phyloP scores from a whole-genome alignment of 2,113 vertebrate genomes.

The Sinocyclocheilus rhinocerous region DNA sequence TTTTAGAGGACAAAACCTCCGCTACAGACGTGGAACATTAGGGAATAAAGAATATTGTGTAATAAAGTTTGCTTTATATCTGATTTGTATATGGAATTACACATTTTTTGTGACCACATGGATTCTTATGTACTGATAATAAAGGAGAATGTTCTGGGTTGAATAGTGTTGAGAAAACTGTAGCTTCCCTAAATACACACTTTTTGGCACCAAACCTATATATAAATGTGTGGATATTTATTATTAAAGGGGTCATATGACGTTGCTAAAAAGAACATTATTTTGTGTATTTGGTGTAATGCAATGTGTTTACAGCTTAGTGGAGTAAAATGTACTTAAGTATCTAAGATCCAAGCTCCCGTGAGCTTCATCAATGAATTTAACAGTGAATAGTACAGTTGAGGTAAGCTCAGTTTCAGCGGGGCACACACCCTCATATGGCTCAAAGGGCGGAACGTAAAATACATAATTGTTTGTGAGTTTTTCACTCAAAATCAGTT shows the following conservation, averaged over 20 bases:
- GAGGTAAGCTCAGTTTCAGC: conserved; percentile 36
- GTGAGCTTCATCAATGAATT: conserved; percentile 18
- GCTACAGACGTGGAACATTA: background rate
- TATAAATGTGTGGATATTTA: background rate
- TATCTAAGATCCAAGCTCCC: background rate
- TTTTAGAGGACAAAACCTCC: background rate
- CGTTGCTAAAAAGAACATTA: no score
- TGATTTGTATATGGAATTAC: background rate
- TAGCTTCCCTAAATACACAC: background rate
- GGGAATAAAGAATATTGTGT: background rate
- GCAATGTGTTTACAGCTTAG: background rate
- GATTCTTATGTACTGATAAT: background rate
- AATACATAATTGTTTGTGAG: conserved; percentile 36
- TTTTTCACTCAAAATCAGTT: conserved; percentile 40
- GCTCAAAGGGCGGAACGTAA: conserved; percentile 38
- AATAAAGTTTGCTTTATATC: background rate
- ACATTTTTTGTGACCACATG: background rate
- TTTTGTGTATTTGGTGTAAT: no score
- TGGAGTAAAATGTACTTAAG: background rate
- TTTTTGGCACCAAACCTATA: background rate
- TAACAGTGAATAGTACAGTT: conserved; percentile 13
- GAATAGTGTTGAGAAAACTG: background rate
- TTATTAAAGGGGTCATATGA: background rate
- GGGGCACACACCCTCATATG: conserved; percentile 47
- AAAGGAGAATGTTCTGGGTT: background rate